Conservation (phyloP, 2,113 vertebrate species). For the Paracanthobrama guichenoti region DNA sequence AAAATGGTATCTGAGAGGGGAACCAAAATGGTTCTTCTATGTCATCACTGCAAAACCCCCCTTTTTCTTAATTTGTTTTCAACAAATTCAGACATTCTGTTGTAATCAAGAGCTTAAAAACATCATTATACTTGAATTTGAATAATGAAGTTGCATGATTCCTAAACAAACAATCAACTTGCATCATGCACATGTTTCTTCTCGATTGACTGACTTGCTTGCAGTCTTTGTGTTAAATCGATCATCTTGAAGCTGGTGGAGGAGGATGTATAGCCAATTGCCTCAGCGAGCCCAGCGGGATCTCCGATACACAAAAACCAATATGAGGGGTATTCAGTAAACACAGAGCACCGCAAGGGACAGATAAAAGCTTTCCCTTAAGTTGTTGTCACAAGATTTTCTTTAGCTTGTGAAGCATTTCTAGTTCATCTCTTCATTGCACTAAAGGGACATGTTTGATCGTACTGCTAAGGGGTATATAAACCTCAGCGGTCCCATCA, state of each 20-base stretch:
- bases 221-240: conserved; percentile 54
- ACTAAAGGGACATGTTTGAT: conserved; percentile 26
- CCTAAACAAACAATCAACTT: conserved; percentile 44
- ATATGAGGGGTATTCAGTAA: conserved; percentile 47
- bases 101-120: not conserved
- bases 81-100: not conserved
- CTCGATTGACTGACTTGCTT: conserved; percentile 51
- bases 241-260: conserved; percentile 64
- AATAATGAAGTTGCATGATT: not conserved
- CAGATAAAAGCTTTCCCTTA: conserved; percentile 29
- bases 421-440: not conserved
- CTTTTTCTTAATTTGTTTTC: not conserved
- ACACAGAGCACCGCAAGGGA: conserved; percentile 41
- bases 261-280: conserved; percentile 45
- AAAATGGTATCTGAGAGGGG: no score
- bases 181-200: conserved; percentile 61
- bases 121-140: not conserved
- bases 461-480: conserved; percentile 32
- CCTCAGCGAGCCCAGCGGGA: conserved; percentile 16
- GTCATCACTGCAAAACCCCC: no score
- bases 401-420: conserved; percentile 8
- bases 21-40: no score
- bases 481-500: not conserved
- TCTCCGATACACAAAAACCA: conserved; percentile 36
- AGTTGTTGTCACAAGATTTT: not conserved